These are phyloP conservation scores for Poecilobothrus nobilitatus DNA, from an alignment of 2,888 invertebrate genomes.

Conservation along the genomic window DNA sequence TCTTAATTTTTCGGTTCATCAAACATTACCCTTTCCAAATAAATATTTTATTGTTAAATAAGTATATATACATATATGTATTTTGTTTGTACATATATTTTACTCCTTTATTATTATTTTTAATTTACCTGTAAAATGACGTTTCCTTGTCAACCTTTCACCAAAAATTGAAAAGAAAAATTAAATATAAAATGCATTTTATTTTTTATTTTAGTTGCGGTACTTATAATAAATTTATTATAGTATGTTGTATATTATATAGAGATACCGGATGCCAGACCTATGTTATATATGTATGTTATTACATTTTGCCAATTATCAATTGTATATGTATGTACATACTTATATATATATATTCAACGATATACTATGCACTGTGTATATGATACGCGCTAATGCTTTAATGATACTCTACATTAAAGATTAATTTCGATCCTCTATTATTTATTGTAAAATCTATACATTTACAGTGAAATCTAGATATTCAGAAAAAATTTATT, in stretches of 20 bases:
- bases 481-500: too few relatives aligned
- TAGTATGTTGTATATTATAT: neutral
- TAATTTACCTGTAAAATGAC: neutral
- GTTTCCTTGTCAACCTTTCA: slow-evolving; percentile 1
- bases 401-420: neutral
- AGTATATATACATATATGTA: too few relatives aligned
- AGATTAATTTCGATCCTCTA: neutral
- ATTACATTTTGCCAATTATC: too few relatives aligned
- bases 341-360: neutral
- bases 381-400: neutral
- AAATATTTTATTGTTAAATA: neutral
- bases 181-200: neutral
- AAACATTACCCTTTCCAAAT: neutral
- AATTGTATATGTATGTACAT: neutral
- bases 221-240: neutral
- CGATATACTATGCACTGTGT: neutral
- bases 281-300: neutral
- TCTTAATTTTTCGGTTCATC: slow-evolving; percentile 4
- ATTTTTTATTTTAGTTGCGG: too few relatives aligned
- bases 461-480: too few relatives aligned
- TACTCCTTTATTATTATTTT: too few relatives aligned
- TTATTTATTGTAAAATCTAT: too few relatives aligned
- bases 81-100: too few relatives aligned
- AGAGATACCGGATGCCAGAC: neutral
- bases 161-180: neutral